Evolutionary conservation across 2,113 vertebrate genomes (phyloP).

Genomic region (Oreotrochilus melanogaster): DNA sequence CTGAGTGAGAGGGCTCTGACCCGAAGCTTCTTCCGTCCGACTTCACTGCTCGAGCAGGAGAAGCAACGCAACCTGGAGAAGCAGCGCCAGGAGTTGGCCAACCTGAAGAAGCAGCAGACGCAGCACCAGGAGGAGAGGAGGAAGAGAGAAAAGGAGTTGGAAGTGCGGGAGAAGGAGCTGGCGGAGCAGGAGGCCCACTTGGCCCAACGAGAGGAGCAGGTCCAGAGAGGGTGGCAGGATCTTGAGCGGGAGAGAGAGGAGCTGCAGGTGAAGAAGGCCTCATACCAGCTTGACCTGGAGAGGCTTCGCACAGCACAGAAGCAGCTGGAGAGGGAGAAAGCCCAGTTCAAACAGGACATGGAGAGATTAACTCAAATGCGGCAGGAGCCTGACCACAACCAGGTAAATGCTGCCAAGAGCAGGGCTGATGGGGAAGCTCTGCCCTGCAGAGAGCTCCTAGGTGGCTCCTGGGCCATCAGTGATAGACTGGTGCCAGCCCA

Average conservation of each 20-base stretch:
- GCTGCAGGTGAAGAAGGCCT: slow-evolving; percentile 80
- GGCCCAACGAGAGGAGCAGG: slow-evolving; percentile 79
- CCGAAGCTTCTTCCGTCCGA: slow-evolving; percentile 80
- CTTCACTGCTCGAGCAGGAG: slow-evolving; percentile 93
- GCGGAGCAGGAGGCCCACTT: slow-evolving; percentile 79
- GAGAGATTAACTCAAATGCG: slow-evolving; percentile 78
- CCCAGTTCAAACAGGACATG: slow-evolving; percentile 80
- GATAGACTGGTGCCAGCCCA: not conserved
- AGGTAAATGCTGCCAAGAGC: not conserved
- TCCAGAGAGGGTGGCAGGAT: slow-evolving; percentile 74
- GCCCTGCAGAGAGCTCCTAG: not conserved
- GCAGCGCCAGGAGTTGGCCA: slow-evolving; percentile 92
- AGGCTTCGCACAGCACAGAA: slow-evolving; percentile 86
- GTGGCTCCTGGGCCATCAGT: not conserved
- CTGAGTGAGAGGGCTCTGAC: slow-evolving; percentile 82
- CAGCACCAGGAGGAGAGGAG: slow-evolving; percentile 89
- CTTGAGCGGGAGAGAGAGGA: slow-evolving; percentile 81
- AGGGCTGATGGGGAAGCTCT: not conserved
- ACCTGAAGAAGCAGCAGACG: slow-evolving; percentile 89
- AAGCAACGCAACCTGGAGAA: slow-evolving; percentile 97
- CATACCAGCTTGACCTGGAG: slow-evolving; percentile 91
- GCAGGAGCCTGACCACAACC: slow-evolving; percentile 31
- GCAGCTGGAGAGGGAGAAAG: slow-evolving; percentile 88
- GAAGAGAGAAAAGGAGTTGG: slow-evolving; percentile 86
- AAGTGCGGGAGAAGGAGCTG: slow-evolving; percentile 84